These are phyloP conservation scores for Epirrhoe alternata DNA, from an alignment of 2,888 invertebrate genomes.

Conservation along the genomic window DNA sequence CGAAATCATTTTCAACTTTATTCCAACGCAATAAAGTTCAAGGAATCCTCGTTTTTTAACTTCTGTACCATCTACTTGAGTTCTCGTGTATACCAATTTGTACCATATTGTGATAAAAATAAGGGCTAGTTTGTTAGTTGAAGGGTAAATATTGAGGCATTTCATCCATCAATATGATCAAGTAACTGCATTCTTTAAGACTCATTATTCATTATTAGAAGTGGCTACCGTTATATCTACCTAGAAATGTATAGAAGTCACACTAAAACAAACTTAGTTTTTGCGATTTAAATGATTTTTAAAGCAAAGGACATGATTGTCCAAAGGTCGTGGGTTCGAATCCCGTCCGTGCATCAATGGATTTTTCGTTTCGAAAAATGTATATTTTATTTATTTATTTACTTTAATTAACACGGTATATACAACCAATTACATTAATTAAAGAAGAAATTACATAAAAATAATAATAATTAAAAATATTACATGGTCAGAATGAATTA, in stretches of 20 bases:
- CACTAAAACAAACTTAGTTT: not conserved
- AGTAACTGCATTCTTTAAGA: conserved; percentile 60
- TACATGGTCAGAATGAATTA: no score
- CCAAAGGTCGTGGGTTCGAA: no score
- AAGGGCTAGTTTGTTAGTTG: not conserved
- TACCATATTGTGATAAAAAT: not conserved
- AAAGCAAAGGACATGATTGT: no score
- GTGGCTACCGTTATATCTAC: conserved; percentile 69
- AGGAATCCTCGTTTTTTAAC: not conserved
- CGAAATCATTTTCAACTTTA: conserved; percentile 4
- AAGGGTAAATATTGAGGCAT: conserved; percentile 15
- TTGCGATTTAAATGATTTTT: no score
- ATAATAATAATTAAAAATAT: no score
- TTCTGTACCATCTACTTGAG: not conserved
- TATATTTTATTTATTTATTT: no score
- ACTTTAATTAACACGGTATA: no score
- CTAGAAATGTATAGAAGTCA: conserved; percentile 14
- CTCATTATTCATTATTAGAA: conserved; percentile 81
- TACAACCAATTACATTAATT: no score
- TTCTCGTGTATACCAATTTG: conserved; percentile 2
- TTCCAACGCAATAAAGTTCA: conserved; percentile 2
- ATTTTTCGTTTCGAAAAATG: no score
- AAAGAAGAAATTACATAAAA: no score
- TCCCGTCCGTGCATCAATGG: no score
- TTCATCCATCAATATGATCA: conserved; percentile 30